Evolutionary conservation across 2,113 vertebrate genomes (phyloP), one percentile per base, ranked within the genome.

Genomic region (Lampris megalopsis): DNA sequence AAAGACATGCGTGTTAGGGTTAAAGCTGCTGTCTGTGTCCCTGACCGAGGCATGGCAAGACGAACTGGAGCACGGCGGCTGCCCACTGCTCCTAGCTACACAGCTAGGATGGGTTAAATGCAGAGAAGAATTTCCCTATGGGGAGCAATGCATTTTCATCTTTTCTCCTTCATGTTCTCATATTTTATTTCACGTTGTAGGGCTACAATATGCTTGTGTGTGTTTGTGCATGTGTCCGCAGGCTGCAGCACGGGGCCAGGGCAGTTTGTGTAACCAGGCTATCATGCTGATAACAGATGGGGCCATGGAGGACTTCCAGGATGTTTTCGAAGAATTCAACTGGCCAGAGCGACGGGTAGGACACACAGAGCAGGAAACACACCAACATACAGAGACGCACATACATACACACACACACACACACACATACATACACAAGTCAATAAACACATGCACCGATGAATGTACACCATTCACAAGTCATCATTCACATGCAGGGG

Each of bases 271-370:
- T 88, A 99, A 97, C 90, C 98, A 99, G 85, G 97, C 96, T 54
- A 97, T 99, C 93, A 99, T 99, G 98, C 92, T 99, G 87, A 96
- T 99, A 89, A 97, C 96, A 0, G 98, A 99, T 0, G 97, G 98
- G 10, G 98, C 97, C 0, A 96, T 98, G 94, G 97, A 98, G 81
- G 96, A 97, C 73, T 98, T 97, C 0, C 92, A 98, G 86, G 91
- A 95, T 0, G 96, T 98, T 72, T 97, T 99, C 84, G 92, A 98
- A 77, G 94, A 97, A 58, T 98, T 96, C 88, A 99, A 99, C 86
- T 97, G 96, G 97, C 97, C 97, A 0, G 97, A 97, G 38, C 91
- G 94, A 53, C 97, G 95, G 95, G 98, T 99, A 91, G 69, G 40
- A 85, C 69, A 41, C 65, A 58, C 45, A 71, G 45, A 45, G 10